phyloP scores from a whole-genome alignment of 2,888 invertebrate genomes.

The Hypena proboscidalis region DNA sequence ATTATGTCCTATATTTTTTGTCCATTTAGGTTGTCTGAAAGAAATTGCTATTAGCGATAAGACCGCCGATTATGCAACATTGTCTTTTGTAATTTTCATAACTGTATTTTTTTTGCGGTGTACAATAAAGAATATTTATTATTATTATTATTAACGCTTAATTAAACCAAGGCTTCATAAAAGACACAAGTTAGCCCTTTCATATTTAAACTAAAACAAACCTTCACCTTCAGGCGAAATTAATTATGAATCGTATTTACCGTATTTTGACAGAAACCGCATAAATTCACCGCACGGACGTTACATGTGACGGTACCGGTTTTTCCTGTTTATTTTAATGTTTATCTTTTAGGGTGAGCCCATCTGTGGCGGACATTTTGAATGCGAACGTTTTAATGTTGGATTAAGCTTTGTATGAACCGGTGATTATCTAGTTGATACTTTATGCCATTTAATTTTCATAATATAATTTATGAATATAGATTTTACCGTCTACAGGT shows the following conservation, averaged over 20 bases:
- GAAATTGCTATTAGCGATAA: too few relatives aligned
- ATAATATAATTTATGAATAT: too few relatives aligned
- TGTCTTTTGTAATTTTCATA: too few relatives aligned
- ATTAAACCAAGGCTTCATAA: slow-evolving; percentile 2
- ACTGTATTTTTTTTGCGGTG: too few relatives aligned
- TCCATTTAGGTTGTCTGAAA: too few relatives aligned
- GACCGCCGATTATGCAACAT: too few relatives aligned
- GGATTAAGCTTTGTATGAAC: background rate
- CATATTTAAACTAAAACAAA: slow-evolving; percentile 35
- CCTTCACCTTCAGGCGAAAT: slow-evolving; percentile 26
- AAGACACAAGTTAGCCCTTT: slow-evolving; percentile 1
- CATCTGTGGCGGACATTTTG: background rate
- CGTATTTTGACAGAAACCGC: slow-evolving; percentile 45
- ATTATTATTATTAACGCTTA: slow-evolving; percentile 8
- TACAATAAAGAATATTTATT: too few relatives aligned
- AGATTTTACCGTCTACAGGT: too few relatives aligned
- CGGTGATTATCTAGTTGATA: too few relatives aligned
- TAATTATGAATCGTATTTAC: slow-evolving; percentile 46
- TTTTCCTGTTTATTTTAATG: slow-evolving; percentile 25
- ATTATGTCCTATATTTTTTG: too few relatives aligned
- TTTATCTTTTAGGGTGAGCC: slow-evolving; percentile 8
- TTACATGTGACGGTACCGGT: slow-evolving; percentile 16
- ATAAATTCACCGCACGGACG: slow-evolving; percentile 36
- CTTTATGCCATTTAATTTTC: too few relatives aligned
- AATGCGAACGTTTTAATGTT: background rate